Base-by-base conservation (phyloP, 2,888 invertebrate genomes). In the Leptinotarsa peninsularis region DNA sequence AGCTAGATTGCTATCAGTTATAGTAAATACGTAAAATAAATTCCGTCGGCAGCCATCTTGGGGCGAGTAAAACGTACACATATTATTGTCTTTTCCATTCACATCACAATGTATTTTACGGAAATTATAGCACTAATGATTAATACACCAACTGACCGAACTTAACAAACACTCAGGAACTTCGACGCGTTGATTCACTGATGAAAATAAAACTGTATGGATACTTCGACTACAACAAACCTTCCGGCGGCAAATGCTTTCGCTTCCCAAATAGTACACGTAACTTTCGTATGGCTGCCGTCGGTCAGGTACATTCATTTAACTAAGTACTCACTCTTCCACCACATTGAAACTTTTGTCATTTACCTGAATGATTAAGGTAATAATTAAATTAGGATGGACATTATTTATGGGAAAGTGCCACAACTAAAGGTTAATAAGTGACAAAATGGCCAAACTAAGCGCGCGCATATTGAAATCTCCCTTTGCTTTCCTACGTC, bases 21-120 rank as follows among this genome's bases (percentile, higher is more conserved):
- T 72, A 73, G 72, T 73, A 75, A 73, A 77, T 73, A 78, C 78
- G 78, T 78, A 78, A 78, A 81, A 81, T 77, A 78, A 79, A 85
- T 83, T 83, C 88, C 89, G 88, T 84, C 88, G 88, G 88, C 87
- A 87, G 89, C 89, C 89, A 89, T 89, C 86, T 89, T 89, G 88
- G 86, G 85, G 81, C 81, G 80, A 81, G 79, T 76, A 78, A 82
- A 81, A 81, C 80, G 70, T 90, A 90, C 89, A 90, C 89, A 86
- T 90, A 90, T 82, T 90, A 89, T 89, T 87, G 89, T 89, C 84
- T 90, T 90, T 88, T 58, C 90, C 89, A 86, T 86, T 88, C 89
- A 89, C 90, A 90, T 90, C 85, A 88, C 88, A 56, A 66, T 66
- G 21, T 56, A 58, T 76, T 33, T 76, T 60, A 71, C 71, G 60